Evolutionary conservation across 2,113 vertebrate species (phyloP).

Genomic region (Notechis scutatus): DNA sequence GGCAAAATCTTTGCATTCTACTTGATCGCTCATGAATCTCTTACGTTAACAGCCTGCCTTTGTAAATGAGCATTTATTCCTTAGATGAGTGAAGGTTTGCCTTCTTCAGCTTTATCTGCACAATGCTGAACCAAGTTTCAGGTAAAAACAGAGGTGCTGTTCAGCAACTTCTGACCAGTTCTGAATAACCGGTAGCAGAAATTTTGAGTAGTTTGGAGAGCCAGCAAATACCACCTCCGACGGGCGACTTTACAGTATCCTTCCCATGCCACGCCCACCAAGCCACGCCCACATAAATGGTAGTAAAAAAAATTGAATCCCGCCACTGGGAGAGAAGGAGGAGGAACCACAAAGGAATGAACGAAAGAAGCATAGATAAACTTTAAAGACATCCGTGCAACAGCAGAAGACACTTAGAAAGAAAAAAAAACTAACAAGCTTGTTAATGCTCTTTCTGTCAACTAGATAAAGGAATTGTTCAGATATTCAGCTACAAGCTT

Average conservation of each 20-base stretch:
- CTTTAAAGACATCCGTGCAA: not conserved
- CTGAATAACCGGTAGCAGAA: too few species aligned
- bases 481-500: conserved; percentile 16
- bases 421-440: not conserved
- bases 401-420: not conserved
- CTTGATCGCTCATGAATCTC: not conserved
- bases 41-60: conserved; percentile 20
- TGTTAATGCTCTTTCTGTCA: not conserved
- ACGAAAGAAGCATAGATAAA: not conserved
- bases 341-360: not conserved
- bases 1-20: not conserved
- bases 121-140: not conserved
- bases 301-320: too few species aligned
- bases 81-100: not conserved
- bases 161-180: too few species aligned
- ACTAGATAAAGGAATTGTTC: conserved; percentile 3
- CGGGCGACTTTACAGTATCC: too few species aligned
- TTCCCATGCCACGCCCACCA: too few species aligned
- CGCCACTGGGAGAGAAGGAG: not conserved
- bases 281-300: too few species aligned
- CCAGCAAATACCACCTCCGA: too few species aligned
- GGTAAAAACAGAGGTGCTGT: too few species aligned
- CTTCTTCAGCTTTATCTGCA: not conserved
- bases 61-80: not conserved
- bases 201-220: too few species aligned